These are phyloP conservation scores for Choloepus hoffmanni DNA, from an alignment of 2,113 vertebrate genomes.

Conservation along the genomic window DNA sequence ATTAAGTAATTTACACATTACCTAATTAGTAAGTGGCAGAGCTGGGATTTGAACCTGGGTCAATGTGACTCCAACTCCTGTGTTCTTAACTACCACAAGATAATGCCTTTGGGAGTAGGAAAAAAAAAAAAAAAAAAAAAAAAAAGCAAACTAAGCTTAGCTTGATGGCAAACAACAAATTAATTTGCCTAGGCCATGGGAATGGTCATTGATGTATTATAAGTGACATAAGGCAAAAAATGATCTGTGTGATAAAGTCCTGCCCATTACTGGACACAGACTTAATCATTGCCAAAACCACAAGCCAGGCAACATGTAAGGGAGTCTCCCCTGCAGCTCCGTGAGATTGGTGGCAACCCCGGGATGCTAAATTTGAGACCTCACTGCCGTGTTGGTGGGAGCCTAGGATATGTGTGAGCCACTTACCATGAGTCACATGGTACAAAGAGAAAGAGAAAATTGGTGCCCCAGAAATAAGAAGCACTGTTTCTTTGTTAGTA, in stretches of 20 bases:
- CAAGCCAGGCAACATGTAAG: not conserved
- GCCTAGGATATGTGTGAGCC: rapidly evolving
- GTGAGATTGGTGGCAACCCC: not conserved
- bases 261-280: not conserved
- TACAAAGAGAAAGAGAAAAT: not conserved
- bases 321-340: not conserved
- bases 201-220: not conserved
- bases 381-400: rapidly evolving
- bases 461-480: not conserved
- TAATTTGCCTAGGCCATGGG: not conserved
- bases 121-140: not conserved
- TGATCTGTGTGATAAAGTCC: not conserved
- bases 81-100: not conserved
- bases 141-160: not conserved
- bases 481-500: not conserved
- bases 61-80: not conserved
- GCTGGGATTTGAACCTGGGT: not conserved
- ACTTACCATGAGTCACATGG: not conserved
- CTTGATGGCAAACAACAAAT: not conserved
- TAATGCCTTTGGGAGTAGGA: not conserved
- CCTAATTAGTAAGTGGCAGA: not conserved
- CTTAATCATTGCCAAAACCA: not conserved
- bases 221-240: not conserved
- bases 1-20: not conserved
- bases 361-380: not conserved